Base-by-base conservation (phyloP, 2,797 vertebrate species). In the Peromyscus aztecus region DNA sequence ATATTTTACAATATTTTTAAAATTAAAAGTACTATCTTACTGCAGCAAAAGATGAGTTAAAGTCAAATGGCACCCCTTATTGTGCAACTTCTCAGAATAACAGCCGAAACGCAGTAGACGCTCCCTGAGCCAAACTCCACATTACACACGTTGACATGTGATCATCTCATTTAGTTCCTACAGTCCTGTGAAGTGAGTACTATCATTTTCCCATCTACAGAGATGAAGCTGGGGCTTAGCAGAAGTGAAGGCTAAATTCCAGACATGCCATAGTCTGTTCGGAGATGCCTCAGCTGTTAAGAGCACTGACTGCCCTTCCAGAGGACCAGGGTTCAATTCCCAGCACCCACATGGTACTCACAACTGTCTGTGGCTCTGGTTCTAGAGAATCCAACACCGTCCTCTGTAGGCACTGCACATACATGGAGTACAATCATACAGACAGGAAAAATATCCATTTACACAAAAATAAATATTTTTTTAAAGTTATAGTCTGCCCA, bases 31-130 rank as follows among this genome's bases (percentile, higher is more conserved):
- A 81, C n/a, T n/a, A 89, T 10, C 23, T 94, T 85, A 16, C n/a
- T 91, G 31, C 86, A 95, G 83, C 27, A 83, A 87, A 95, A 90
- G 34, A 14, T 89, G 27, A 93, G 91, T 63, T 87, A 93, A 90
- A 96, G 40, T 89, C 57, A 93, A 96, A 83, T 11, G 71, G 8
- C 6, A 81, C 90, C 92, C 71, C 83, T 78, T 90, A 77, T n/a
- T 63, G 17, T 49, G 19, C 12, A 9, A 80, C 40, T 84, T 95
- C 73, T 82, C 59, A 83, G 49, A 94, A 65, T 69, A 92, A 76
- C 11, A 49, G n/a, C 55, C 89, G 80, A 95, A 95, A 87, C 83
- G 94, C 34, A 91, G 2, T 59, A 86, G 71, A 16, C 49, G 6
- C 8, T 96, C 43, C 75, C 37, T 86, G 67, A 81, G 52, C 16